Percentiles rank a stretch among this genome's conserved stretches.
These are phyloP conservation scores for Actenoides lindsayi DNA, from an alignment of 2,113 vertebrate species.

Conservation along the genomic window DNA sequence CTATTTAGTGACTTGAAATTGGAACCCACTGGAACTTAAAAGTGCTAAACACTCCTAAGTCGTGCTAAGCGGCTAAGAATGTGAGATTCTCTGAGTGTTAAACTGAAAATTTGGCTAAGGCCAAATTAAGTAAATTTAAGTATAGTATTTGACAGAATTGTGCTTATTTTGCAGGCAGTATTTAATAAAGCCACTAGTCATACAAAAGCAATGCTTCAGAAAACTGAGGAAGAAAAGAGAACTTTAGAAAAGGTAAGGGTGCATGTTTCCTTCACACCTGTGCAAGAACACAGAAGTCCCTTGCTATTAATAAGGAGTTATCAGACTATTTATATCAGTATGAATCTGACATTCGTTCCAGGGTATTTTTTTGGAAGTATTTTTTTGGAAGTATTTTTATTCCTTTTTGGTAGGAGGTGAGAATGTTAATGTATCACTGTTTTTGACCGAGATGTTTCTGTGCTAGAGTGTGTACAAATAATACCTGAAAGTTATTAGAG, in stretches of 20 bases:
- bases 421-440: background rate
- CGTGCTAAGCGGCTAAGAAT: background rate
- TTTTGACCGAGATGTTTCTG: background rate
- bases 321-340: background rate
- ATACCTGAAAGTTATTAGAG: background rate
- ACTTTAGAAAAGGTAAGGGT: slow-evolving; percentile 87
- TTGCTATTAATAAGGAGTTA: background rate
- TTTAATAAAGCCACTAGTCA: slow-evolving; percentile 91
- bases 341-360: background rate
- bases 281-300: background rate
- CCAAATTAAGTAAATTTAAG: background rate
- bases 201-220: slow-evolving; percentile 87
- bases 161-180: slow-evolving; percentile 77
- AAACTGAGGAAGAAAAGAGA: slow-evolving; percentile 85
- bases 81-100: background rate
- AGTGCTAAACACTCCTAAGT: too few relatives aligned
- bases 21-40: background rate
- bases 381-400: background rate
- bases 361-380: background rate
- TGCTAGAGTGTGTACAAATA: background rate
- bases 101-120: background rate
- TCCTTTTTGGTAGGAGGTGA: background rate
- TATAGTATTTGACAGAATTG: background rate
- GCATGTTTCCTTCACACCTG: background rate
- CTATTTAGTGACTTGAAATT: background rate